phyloP scores from a whole-genome alignment of 2,888 invertebrate genomes.

The Dryobotodes eremita region DNA sequence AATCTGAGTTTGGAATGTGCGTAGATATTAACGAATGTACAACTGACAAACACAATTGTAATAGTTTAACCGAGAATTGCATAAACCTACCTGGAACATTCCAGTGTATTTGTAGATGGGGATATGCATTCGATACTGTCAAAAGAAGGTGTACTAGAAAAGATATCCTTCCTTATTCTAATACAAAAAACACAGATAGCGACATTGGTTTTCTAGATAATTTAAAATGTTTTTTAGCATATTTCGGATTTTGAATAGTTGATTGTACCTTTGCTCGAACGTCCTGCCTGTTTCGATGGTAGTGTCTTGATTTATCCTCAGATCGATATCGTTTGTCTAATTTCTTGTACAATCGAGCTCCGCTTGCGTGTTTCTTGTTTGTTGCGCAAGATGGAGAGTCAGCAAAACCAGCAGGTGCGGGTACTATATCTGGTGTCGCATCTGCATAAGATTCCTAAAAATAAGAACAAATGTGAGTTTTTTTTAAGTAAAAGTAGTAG shows the following conservation, averaged over 20 bases:
- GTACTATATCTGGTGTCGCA: constrained; percentile 93
- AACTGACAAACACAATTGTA: constrained; percentile 80
- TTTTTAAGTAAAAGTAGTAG: not conserved
- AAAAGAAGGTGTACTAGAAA: constrained; percentile 63
- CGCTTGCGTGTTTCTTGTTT: constrained; percentile 83
- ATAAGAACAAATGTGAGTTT: not conserved
- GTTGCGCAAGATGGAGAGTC: constrained; percentile 93
- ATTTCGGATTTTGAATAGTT: constrained; percentile 44
- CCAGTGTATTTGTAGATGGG: constrained; percentile 89
- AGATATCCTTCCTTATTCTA: constrained; percentile 24
- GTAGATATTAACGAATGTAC: constrained; percentile 92
- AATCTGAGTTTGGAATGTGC: constrained; percentile 91
- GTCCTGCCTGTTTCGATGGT: constrained; percentile 92
- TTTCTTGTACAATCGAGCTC: constrained; percentile 93
- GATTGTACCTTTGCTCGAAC: constrained; percentile 93
- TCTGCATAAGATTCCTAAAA: constrained; percentile 88
- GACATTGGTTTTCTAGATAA: constrained; percentile 35
- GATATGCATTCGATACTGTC: constrained; percentile 75
- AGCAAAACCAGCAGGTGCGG: constrained; percentile 97
- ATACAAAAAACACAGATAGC: not conserved
- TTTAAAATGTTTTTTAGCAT: constrained; percentile 39
- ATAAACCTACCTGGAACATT: constrained; percentile 90
- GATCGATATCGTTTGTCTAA: constrained; percentile 95
- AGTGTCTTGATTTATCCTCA: constrained; percentile 93
- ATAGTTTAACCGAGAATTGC: constrained; percentile 86